A percentile compares a stretch with the other conserved stretches of the same genome.
Conservation (phyloP, 2,113 vertebrate genomes). For the human (Homo sapiens) region GRCh38 chr7:133277001-133277500, state of each 20-base stretch:
- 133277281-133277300: slow-evolving; percentile 68
- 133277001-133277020: too few species aligned
- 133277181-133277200: slow-evolving; percentile 80
- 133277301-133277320: slow-evolving; percentile 68
- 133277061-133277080: too few species aligned
- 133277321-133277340: slow-evolving; percentile 55
- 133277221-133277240: slow-evolving; percentile 77
- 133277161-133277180: slow-evolving; percentile 67
- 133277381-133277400: slow-evolving; percentile 75
- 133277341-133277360: slow-evolving; percentile 69
- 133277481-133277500: neutral
- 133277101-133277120: too few species aligned
- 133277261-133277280: slow-evolving; percentile 57
- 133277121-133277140: slow-evolving; percentile 67
- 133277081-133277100: too few species aligned
- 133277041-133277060: too few species aligned
- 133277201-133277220: slow-evolving; percentile 72
- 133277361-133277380: slow-evolving; percentile 79
- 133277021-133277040: too few species aligned
- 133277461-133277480: slow-evolving; percentile 36
- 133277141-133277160: slow-evolving; percentile 58
- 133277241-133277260: slow-evolving; percentile 65
- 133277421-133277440: slow-evolving; percentile 22
- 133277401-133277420: slow-evolving; percentile 65
- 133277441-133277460: slow-evolving; percentile 35